Evolutionary conservation across 2,113 vertebrate species (phyloP).

Genomic region (Antidorcas marsupialis): DNA sequence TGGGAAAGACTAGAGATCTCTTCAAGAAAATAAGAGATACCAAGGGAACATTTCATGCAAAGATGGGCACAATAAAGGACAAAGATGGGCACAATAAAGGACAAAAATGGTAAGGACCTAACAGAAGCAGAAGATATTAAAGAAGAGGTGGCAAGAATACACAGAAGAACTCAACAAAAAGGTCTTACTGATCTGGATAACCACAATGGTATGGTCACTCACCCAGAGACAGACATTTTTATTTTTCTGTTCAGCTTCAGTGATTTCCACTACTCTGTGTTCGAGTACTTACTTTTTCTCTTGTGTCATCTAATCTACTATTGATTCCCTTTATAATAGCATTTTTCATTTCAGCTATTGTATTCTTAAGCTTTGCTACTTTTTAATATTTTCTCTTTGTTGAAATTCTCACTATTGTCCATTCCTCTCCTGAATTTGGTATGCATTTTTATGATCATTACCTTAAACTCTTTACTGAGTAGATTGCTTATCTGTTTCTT

Average conservation of each 20-base stretch:
- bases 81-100: not conserved
- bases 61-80: not conserved
- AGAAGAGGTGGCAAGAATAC: not conserved
- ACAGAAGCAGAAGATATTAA: not conserved
- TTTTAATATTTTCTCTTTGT: not conserved
- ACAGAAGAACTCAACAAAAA: not conserved
- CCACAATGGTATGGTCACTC: not conserved
- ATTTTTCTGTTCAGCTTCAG: not conserved
- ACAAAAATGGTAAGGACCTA: not conserved
- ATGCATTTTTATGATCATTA: not conserved
- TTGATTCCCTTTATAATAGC: not conserved
- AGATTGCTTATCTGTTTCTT: not conserved
- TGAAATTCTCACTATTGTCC: not conserved
- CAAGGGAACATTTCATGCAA: not conserved
- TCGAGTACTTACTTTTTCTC: not conserved
- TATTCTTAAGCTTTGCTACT: not conserved
- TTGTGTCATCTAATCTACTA: not conserved
- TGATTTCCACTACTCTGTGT: not conserved
- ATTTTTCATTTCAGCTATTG: not conserved
- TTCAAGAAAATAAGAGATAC: not conserved
- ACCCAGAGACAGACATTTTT: not conserved
- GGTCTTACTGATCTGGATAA: not conserved
- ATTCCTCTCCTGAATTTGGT: not conserved
- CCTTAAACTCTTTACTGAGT: not conserved
- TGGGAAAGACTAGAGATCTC: not conserved